Base-by-base conservation (phyloP, 2,888 invertebrate species). In the Protophormia terraenovae region DNA sequence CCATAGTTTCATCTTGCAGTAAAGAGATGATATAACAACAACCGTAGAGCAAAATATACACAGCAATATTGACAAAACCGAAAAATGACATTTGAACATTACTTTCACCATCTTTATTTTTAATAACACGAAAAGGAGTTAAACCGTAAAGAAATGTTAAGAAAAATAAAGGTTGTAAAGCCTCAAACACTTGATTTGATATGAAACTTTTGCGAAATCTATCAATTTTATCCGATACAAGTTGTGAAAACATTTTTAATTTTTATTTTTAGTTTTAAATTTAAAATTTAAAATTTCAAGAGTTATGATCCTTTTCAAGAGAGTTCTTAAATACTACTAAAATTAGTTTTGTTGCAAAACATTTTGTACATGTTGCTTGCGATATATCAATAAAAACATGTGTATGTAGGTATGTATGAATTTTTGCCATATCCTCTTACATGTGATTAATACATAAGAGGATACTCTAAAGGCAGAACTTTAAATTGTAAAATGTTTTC, bases 111-210 rank as follows among this genome's bases (percentile, higher is more conserved):
- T 89, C 88, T 73, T 88, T 89, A 12, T 89, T 87, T 2, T 88
- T 88, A 3, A 89, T 89, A 71, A 92, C 89, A 60, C 90, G 90
- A 60, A 92, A 90, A 10, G 92, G 92, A 14, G 92, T 92, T n/a
- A 92, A 73, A 0, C 92, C 92, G 24, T 89, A 90, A 0, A 92
- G 81, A 35, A 91, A 92, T 2, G 91, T 90, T 27, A 91, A 72
- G 12, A 90, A 89, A 29, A 92, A 88, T 2, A 92, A 71, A 0
- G 92, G 92, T 66, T 89, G 89, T 41, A 92, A 82, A 12, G 92
- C 90, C 76, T 92, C 92, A 83, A 90, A 91, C n/a, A 91, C 92
- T 86, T 91, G 91, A 78, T 89, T 87, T 14, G 91, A 90, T 78
- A 91, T 89, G 24, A 91, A 90, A 81, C 90, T 90, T 86, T 90